A percentile compares a stretch with the other conserved stretches of the same genome.
Conservation (phyloP, 53 echinoderm and acorn worm species). For the Luidia sarsii region DNA sequence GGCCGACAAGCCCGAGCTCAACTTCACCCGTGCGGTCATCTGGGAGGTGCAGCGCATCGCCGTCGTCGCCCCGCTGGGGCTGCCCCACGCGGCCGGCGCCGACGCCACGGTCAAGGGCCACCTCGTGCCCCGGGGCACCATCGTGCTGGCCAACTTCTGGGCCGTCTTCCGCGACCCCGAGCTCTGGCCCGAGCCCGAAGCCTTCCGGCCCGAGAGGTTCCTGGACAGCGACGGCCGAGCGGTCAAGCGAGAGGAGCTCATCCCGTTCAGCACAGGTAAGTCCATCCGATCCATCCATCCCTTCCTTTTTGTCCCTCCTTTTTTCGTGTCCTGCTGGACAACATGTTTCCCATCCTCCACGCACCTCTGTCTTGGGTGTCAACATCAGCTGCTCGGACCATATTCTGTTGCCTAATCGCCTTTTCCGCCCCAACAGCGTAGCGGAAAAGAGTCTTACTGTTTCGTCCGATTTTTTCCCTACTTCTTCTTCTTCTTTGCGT, state of each 20-base stretch:
- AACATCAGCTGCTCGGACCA: too few relatives aligned
- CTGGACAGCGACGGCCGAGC: constrained; percentile 50
- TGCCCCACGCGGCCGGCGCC: constrained; percentile 44
- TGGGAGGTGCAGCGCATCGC: constrained; percentile 63
- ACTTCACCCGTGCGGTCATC: constrained; percentile 53
- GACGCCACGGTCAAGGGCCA: constrained; percentile 40
- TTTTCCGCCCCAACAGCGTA: too few relatives aligned
- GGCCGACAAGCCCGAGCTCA: constrained; percentile 43
- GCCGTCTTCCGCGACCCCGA: constrained; percentile 39
- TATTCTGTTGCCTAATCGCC: too few relatives aligned
- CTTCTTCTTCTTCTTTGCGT: too few relatives aligned
- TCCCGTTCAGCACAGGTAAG: constrained; percentile 69
- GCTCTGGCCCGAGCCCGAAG: constrained; percentile 57
- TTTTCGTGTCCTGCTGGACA: too few relatives aligned
- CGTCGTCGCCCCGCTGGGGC: constrained; percentile 37
- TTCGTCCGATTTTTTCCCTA: too few relatives aligned
- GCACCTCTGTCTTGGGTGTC: too few relatives aligned
- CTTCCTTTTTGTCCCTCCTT: too few relatives aligned
- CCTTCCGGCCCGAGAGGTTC: constrained; percentile 68
- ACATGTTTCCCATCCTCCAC: too few relatives aligned
- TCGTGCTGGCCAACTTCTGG: constrained; percentile 66
- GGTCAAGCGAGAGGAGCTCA: constrained; percentile 42
- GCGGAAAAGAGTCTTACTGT: too few relatives aligned
- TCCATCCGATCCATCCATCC: too few relatives aligned
- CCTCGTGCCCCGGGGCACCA: constrained; percentile 32